Percentiles rank a stretch among this genome's conserved stretches.
These are phyloP conservation scores for Barnardius zonarius DNA, from an alignment of 2,113 vertebrate species.

Conservation along the genomic window DNA sequence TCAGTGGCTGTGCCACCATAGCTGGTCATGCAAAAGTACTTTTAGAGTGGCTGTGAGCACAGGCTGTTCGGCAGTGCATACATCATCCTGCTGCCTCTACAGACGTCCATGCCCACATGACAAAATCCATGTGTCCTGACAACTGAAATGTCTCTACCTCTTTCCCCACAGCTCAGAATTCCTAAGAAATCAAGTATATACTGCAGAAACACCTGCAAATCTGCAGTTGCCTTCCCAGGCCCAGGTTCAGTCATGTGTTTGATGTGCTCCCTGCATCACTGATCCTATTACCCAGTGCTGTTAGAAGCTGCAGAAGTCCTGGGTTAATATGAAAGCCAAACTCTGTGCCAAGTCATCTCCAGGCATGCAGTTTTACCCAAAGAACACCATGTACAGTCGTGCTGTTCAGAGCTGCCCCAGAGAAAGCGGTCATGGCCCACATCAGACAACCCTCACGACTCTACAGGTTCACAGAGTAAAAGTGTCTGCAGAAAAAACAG, in stretches of 20 bases:
- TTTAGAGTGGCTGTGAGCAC: not conserved
- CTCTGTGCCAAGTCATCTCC: not conserved
- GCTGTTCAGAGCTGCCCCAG: not conserved
- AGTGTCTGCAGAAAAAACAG: not conserved
- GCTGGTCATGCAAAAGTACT: not conserved
- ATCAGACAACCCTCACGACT: not conserved
- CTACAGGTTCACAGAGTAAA: not conserved
- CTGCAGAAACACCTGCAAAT: not conserved
- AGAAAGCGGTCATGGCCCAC: not conserved
- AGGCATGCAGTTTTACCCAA: not conserved
- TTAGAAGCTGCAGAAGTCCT: not conserved
- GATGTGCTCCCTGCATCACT: not conserved
- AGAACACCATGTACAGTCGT: not conserved
- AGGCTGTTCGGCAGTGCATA: not conserved
- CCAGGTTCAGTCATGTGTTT: not conserved
- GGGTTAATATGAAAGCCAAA: not conserved
- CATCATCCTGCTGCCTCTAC: not conserved
- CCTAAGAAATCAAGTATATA: not conserved
- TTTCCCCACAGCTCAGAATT: not conserved
- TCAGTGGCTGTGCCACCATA: not conserved
- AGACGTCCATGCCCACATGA: fast-evolving
- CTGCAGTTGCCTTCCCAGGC: not conserved
- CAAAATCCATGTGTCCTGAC: not conserved
- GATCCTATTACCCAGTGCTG: not conserved
- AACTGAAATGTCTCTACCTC: not conserved